phyloP scores from a whole-genome alignment of 30 jellyfish, hydroid and myxozoan genomes.

The Aurelia sp. region DNA sequence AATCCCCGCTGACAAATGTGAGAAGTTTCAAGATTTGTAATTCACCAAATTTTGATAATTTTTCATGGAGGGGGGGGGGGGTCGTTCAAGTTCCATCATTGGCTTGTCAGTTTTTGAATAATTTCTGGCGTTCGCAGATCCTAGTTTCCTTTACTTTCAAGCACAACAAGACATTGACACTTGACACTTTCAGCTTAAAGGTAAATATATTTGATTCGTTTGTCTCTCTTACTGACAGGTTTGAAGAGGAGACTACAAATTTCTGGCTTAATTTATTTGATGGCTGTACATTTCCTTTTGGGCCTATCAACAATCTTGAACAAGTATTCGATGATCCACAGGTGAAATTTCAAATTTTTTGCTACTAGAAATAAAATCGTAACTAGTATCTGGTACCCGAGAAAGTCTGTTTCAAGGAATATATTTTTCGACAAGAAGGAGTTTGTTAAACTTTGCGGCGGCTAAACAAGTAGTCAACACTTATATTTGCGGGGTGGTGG shows the following conservation, averaged over 20 bases:
- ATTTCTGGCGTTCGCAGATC: no score
- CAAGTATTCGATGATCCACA: slow-evolving; percentile 41
- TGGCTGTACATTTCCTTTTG: slow-evolving; percentile 18
- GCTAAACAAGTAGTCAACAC: no score
- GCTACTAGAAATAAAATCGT: no score
- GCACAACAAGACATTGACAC: no score
- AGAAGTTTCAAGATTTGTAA: background rate
- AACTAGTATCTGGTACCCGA: no score
- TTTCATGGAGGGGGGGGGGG: background rate
- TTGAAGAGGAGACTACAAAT: background rate
- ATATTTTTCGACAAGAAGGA: background rate
- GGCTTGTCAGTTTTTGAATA: no score
- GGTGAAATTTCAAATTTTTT: background rate
- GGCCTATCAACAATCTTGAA: slow-evolving; percentile 38
- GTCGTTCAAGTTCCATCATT: no score
- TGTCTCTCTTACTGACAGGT: background rate
- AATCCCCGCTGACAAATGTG: background rate
- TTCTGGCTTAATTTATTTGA: slow-evolving; percentile 14
- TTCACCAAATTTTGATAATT: background rate
- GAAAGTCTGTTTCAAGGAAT: background rate
- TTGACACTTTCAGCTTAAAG: no score
- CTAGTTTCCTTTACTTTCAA: no score
- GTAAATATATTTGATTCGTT: background rate
- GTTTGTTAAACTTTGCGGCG: background rate
- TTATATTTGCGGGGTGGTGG: no score